Conservation (phyloP, 2,888 invertebrate species). For the Andrena marginata region DNA sequence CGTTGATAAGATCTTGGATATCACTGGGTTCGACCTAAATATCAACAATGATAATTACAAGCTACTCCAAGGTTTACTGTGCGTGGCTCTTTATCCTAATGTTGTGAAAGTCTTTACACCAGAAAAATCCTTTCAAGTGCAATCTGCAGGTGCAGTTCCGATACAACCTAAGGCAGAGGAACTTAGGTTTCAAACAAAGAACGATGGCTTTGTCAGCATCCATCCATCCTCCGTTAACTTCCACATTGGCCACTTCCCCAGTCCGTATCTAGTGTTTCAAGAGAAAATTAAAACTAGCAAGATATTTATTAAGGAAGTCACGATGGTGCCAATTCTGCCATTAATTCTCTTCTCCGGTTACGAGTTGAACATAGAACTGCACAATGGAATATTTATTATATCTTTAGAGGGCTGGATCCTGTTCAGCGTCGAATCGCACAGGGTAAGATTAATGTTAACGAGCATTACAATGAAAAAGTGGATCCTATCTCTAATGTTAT, state of each 20-base stretch:
- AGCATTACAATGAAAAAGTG: no score
- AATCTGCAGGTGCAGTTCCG: slow-evolving; percentile 91
- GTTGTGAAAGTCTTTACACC: slow-evolving; percentile 94
- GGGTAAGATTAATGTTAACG: slow-evolving; percentile 85
- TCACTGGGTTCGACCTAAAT: slow-evolving; percentile 91
- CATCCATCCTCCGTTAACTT: slow-evolving; percentile 93
- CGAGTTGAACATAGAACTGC: slow-evolving; percentile 90
- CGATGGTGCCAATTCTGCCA: slow-evolving; percentile 92
- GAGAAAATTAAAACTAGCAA: slow-evolving; percentile 93
- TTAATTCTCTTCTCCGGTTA: slow-evolving; percentile 89
- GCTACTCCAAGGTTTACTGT: slow-evolving; percentile 93
- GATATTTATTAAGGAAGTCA: slow-evolving; percentile 92
- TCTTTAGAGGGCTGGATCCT: slow-evolving; percentile 93
- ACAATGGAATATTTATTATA: slow-evolving; percentile 90
- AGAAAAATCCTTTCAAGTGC: slow-evolving; percentile 91
- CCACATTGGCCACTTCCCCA: slow-evolving; percentile 88
- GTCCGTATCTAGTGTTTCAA: slow-evolving; percentile 93
- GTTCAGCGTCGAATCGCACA: slow-evolving; percentile 91
- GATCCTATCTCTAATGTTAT: no score
- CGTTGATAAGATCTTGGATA: slow-evolving; percentile 88
- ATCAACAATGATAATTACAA: slow-evolving; percentile 91
- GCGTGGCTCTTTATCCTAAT: slow-evolving; percentile 97
- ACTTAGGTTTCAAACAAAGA: slow-evolving; percentile 90
- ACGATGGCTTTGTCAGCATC: slow-evolving; percentile 90
- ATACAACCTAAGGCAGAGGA: slow-evolving; percentile 90